Evolutionary conservation across 2,113 vertebrate species (phyloP).

Genomic region (Mustelus asterias): DNA sequence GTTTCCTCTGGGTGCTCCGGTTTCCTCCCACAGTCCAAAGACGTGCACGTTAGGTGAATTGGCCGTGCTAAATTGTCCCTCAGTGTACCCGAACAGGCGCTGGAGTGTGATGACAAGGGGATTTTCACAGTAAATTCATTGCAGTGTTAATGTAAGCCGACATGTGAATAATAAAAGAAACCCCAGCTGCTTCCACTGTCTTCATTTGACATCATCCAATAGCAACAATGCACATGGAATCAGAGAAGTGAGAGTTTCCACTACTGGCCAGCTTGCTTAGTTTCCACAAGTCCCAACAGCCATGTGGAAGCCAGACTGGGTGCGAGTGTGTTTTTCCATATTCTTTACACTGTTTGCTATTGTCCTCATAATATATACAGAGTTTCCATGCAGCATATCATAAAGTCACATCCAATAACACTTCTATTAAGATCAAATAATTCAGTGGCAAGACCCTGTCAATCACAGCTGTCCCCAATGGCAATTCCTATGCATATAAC

Average conservation of each 20-base stretch:
- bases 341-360: background rate
- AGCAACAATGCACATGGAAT: background rate
- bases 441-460: constrained; percentile 12
- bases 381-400: background rate
- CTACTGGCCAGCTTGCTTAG: background rate
- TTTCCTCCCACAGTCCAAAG: no score
- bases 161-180: no score
- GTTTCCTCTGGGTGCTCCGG: no score
- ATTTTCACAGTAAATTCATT: no score
- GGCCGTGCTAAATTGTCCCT: no score
- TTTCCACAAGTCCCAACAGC: background rate
- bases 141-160: no score
- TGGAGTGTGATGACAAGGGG: no score
- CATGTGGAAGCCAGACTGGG: background rate
- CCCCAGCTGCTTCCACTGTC: background rate
- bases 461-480: constrained; percentile 14
- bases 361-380: background rate
- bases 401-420: background rate
- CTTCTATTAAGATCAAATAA: constrained; percentile 17
- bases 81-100: no score
- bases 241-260: background rate
- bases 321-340: background rate
- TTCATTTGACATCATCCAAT: background rate
- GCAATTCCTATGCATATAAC: background rate
- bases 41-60: no score